phyloP scores from a whole-genome alignment of 2,113 vertebrate species.

The Microcebus lehilahytsara region DNA sequence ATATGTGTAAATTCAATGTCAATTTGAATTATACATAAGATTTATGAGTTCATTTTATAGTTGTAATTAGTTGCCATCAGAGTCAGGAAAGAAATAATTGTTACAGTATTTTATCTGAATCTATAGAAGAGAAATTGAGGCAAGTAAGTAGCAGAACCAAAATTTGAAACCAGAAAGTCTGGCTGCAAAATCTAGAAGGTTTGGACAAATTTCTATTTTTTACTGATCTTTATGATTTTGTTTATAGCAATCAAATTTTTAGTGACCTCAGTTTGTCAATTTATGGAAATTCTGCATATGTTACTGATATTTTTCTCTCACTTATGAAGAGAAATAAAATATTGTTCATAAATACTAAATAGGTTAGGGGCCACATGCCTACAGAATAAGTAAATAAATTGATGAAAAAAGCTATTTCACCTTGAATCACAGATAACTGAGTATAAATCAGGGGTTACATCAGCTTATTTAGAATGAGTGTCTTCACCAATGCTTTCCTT shows the following conservation, averaged over 20 bases:
- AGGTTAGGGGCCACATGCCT: neutral
- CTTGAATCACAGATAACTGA: neutral
- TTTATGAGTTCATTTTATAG: constrained; percentile 4
- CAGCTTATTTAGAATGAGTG: neutral
- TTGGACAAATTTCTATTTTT: neutral
- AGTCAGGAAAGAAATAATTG: constrained; percentile 14
- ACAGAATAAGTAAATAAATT: neutral
- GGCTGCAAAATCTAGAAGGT: neutral
- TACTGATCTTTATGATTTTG: neutral
- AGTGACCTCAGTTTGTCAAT: neutral
- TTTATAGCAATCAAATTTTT: constrained; percentile 17
- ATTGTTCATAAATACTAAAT: constrained; percentile 30
- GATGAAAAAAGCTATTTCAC: neutral
- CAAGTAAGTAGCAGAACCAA: neutral
- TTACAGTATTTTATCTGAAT: constrained; percentile 2
- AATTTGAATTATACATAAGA: neutral
- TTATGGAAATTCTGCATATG: constrained; percentile 18
- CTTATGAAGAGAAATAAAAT: constrained; percentile 19
- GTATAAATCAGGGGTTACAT: neutral
- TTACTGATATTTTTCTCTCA: neutral
- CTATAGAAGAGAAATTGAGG: neutral
- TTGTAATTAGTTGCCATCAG: constrained; percentile 2
- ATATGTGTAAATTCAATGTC: neutral
- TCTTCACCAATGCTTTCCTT: neutral
- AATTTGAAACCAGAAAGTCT: neutral